Conservation (phyloP, 2,113 vertebrate species). For the Oreochromis niloticus region DNA sequence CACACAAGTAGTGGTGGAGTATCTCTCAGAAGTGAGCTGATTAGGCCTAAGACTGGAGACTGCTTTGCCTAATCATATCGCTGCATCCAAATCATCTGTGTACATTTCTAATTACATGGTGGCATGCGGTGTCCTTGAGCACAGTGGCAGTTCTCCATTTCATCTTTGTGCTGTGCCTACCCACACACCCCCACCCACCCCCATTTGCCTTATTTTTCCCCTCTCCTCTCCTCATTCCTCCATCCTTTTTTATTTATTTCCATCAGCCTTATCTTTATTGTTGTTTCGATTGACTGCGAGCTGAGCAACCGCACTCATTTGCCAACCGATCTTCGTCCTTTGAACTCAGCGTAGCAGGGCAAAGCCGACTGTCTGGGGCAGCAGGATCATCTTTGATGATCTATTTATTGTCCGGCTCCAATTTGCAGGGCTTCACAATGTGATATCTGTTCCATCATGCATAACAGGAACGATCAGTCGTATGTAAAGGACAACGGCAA, state of each 20-base stretch:
- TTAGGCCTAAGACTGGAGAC: conserved; percentile 72
- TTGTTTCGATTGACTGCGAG: conserved; percentile 57
- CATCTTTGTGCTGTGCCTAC: conserved; percentile 54
- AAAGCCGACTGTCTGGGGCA: conserved; percentile 32
- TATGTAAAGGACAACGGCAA: conserved; percentile 33
- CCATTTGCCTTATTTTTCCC: background rate
- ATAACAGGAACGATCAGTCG: conserved; percentile 16
- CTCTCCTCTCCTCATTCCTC: background rate
- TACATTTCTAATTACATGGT: conserved; percentile 79
- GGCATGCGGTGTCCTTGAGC: conserved; percentile 73
- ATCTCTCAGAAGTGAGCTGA: conserved; percentile 76
- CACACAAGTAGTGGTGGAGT: conserved; percentile 48
- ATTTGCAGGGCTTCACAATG: conserved; percentile 43
- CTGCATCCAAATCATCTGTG: conserved; percentile 79
- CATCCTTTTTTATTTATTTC: conserved; percentile 65
- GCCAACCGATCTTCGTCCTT: conserved; percentile 53
- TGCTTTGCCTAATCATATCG: conserved; percentile 75
- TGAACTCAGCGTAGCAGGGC: conserved; percentile 56
- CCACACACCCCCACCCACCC: background rate
- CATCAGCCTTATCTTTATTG: conserved; percentile 63
- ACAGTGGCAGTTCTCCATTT: conserved; percentile 75
- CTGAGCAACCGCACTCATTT: conserved; percentile 63
- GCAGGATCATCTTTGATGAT: conserved; percentile 59
- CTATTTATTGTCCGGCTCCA: conserved; percentile 55
- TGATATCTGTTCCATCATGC: conserved; percentile 27